These are phyloP conservation scores for Pandion haliaetus DNA, from an alignment of 2,113 vertebrate genomes.

Conservation along the genomic window DNA sequence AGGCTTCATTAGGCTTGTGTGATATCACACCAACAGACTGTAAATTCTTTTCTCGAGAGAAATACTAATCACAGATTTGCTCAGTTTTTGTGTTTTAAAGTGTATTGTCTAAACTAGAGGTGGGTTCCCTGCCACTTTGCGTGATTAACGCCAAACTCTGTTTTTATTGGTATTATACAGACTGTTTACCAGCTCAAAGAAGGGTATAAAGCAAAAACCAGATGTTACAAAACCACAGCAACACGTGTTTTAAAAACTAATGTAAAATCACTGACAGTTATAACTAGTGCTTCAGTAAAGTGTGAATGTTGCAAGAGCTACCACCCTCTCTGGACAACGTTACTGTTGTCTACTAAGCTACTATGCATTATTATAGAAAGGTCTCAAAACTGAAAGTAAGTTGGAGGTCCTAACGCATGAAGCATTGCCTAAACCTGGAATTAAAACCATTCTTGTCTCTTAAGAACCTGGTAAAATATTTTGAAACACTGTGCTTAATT, in stretches of 20 bases:
- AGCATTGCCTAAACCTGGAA: background rate
- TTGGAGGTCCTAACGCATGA: background rate
- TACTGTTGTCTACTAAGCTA: background rate
- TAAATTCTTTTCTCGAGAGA: background rate
- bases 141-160: background rate
- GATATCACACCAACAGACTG: background rate
- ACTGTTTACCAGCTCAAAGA: background rate
- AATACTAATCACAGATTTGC: background rate
- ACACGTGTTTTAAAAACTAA: background rate
- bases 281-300: background rate
- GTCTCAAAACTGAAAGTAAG: background rate
- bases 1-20: background rate
- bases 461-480: background rate
- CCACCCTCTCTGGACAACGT: background rate
- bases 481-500: background rate
- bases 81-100: background rate
- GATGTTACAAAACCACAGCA: background rate
- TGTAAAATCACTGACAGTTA: background rate
- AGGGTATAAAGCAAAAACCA: background rate
- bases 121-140: background rate
- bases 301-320: background rate
- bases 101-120: background rate
- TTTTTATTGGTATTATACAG: background rate
- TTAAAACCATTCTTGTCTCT: background rate
- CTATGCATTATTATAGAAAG: background rate